Evolutionary conservation across 2,888 invertebrate species (phyloP).

Genomic region (Erynnis tages): DNA sequence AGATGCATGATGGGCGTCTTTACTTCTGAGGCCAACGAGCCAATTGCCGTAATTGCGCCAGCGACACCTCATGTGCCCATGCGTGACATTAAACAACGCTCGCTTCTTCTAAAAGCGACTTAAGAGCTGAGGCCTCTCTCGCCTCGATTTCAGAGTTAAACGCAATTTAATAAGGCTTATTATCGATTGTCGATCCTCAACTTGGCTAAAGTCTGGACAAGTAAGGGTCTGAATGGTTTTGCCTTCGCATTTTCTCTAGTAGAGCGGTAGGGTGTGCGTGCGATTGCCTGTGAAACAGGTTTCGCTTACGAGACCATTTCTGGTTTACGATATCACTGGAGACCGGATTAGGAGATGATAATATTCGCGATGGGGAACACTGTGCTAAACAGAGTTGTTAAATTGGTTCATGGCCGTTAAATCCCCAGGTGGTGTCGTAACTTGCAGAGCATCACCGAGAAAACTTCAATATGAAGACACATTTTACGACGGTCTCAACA

Average conservation of each 20-base stretch:
- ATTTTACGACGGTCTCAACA: conserved; percentile 8
- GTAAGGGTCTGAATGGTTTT: conserved; percentile 46
- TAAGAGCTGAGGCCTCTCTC: conserved; percentile 41
- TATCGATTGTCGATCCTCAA: conserved; percentile 37
- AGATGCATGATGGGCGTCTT: conserved; percentile 70
- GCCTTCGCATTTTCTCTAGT: conserved; percentile 63
- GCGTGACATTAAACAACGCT: conserved; percentile 66
- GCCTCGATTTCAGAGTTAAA: conserved; percentile 47
- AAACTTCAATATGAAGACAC: conserved; percentile 47
- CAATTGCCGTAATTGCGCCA: conserved; percentile 79
- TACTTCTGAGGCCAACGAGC: conserved; percentile 70
- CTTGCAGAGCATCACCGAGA: conserved; percentile 46
- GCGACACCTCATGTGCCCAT: conserved; percentile 75
- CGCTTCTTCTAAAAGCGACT: conserved; percentile 49
- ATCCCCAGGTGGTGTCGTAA: conserved; percentile 56
- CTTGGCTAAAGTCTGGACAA: conserved; percentile 43
- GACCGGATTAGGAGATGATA: conserved; percentile 78
- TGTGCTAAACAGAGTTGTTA: conserved; percentile 68
- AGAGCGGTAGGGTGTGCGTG: conserved; percentile 60
- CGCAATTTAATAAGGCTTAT: conserved; percentile 44
- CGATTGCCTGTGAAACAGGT: conserved; percentile 69
- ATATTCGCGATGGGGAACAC: conserved; percentile 68
- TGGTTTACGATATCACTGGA: conserved; percentile 73
- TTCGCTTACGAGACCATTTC: conserved; percentile 71
- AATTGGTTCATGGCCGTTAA: conserved; percentile 64